phyloP scores from a whole-genome alignment of 2,888 invertebrate genomes.

The Ectropis crepuscularia region DNA sequence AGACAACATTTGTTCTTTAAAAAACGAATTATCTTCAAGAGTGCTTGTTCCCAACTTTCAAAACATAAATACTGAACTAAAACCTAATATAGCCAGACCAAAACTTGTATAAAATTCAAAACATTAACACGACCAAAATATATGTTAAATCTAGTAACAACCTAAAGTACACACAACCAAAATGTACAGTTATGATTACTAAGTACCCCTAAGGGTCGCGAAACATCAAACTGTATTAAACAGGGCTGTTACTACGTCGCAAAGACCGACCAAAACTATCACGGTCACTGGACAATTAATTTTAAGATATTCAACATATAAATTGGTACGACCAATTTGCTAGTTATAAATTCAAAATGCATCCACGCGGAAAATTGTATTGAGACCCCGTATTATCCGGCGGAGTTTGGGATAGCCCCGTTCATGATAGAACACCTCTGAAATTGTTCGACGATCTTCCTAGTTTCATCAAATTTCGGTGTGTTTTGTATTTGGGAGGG shows the following conservation, averaged over 20 bases:
- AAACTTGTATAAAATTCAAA: not conserved
- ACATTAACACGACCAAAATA: not conserved
- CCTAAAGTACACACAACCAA: slow-evolving; percentile 2
- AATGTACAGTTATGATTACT: slow-evolving; percentile 21
- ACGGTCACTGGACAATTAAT: slow-evolving; percentile 75
- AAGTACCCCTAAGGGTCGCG: slow-evolving; percentile 23
- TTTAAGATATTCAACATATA: slow-evolving; percentile 79
- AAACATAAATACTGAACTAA: too few species aligned
- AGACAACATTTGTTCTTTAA: too few species aligned
- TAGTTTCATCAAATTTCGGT: slow-evolving; percentile 28
- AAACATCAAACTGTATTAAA: slow-evolving; percentile 36
- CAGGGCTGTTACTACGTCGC: slow-evolving; percentile 32
- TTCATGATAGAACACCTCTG: not conserved
- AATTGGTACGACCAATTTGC: slow-evolving; percentile 80
- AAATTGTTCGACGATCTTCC: slow-evolving; percentile 1
- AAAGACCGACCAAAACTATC: slow-evolving; percentile 49
- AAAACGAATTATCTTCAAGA: too few species aligned
- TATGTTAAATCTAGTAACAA: not conserved
- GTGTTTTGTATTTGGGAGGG: slow-evolving; percentile 60
- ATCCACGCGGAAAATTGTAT: slow-evolving; percentile 81
- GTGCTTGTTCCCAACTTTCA: too few species aligned
- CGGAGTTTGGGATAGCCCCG: slow-evolving; percentile 47
- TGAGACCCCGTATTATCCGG: slow-evolving; percentile 67
- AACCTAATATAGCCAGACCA: too few species aligned
- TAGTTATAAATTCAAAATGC: slow-evolving; percentile 84